Evolutionary conservation across 1,140 invertebrate genomes (phyloP), one percentile per base, ranked within the genome.

Genomic region (Lordiphosa clarofinis): DNA sequence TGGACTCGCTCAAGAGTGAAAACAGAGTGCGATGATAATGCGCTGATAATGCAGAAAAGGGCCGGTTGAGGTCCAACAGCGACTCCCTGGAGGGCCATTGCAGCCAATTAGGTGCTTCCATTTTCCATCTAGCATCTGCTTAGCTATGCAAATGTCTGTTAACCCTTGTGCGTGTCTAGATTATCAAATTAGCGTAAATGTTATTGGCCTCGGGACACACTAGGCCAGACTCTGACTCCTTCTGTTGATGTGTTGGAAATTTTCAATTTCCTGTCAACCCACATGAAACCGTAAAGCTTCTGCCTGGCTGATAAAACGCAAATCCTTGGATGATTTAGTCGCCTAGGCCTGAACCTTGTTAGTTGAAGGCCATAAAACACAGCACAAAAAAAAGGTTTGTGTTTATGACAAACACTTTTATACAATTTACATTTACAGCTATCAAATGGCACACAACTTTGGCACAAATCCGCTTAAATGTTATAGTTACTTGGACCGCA

Each of bases 151-250:
- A 86, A 86, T 86, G 75, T 64, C 63, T 74, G 46, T 36, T 50
- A 57, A 68, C 54, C 76, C 72, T 68, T 81, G 76, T 81, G 76
- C 78, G 82, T 81, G 75, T 86, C 63, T 71, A 86, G 82, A 86
- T 86, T 86, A 86, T 81, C 73, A 86, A 86, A 86, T 86, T 86
- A 86, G 82, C 73, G 73, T 78, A 86, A 86, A 86, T 86, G 78
- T 84, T 78, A 84, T 84, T 73, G 78, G 79, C 73, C 79, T 62
- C 58, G 63, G 61, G 78, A 54, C 62, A 61, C 61, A 61, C 38
- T 15, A 15, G 72, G 61, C 67, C 56, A 50, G 62, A 82, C 72
- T 68, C 68, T 7, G 15, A 10, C 19, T n/a, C 58, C 54, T 12
- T 11, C 31, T 4, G n/a, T 24, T 28, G 12, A 49, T 31, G 47